phyloP scores from a whole-genome alignment of 2,888 invertebrate species.

The Deilephila porcellus region DNA sequence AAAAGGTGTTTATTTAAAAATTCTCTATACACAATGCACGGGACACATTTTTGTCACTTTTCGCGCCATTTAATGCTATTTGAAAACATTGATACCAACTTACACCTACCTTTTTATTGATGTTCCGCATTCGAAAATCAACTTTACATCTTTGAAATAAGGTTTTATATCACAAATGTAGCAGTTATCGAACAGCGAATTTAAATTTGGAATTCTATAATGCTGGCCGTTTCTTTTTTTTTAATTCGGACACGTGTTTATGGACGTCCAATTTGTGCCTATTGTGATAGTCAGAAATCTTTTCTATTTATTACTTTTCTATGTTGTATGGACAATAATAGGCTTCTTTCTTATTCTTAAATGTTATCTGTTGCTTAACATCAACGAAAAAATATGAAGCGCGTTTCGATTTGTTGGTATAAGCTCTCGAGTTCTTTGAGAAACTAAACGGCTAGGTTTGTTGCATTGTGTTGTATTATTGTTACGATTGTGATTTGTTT shows the following conservation, averaged over 20 bases:
- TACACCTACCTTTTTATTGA: conserved; percentile 41
- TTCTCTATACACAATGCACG: conserved; percentile 73
- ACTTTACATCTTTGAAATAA: conserved; percentile 20
- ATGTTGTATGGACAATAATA: conserved; percentile 34
- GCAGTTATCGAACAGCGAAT: conserved; percentile 34
- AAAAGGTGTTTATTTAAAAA: conserved; percentile 84
- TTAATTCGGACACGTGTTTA: conserved; percentile 73
- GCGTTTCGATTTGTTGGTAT: conserved; percentile 20
- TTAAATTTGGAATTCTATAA: conserved; percentile 37
- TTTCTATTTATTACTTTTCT: conserved; percentile 56
- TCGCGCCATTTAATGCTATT: conserved; percentile 83
- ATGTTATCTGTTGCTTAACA: conserved; percentile 18
- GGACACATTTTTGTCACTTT: conserved; percentile 76
- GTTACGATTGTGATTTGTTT: neutral
- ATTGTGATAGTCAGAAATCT: conserved; percentile 64
- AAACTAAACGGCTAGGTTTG: neutral
- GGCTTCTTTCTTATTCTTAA: conserved; percentile 29
- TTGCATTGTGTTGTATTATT: neutral
- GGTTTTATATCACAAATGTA: conserved; percentile 31
- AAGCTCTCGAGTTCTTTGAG: conserved; percentile 12
- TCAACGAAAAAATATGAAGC: conserved; percentile 5
- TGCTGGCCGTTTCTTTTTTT: conserved; percentile 54
- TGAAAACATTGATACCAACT: conserved; percentile 60
- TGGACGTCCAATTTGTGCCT: conserved; percentile 76
- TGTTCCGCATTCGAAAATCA: conserved; percentile 43